phyloP scores from a whole-genome alignment of 1,140 invertebrate species.

The Drosophila nigrodunni region DNA sequence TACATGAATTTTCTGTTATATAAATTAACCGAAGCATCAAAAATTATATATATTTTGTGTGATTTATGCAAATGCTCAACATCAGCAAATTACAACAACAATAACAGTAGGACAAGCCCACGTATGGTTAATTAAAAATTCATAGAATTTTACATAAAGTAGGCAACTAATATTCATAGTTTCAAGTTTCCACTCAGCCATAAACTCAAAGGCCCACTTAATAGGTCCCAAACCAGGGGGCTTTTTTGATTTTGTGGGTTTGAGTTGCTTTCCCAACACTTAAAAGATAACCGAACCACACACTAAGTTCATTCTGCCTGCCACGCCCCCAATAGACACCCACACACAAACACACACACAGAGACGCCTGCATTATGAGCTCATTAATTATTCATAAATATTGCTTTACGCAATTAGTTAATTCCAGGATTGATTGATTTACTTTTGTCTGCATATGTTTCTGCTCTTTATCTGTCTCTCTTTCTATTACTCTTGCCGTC shows the following conservation, averaged over 20 bases:
- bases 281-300: constrained; percentile 57
- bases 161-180: constrained; percentile 68
- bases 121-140: constrained; percentile 56
- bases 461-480: not conserved
- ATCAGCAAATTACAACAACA: constrained; percentile 31
- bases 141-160: constrained; percentile 66
- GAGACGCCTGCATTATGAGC: constrained; percentile 57
- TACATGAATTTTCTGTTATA: constrained; percentile 61
- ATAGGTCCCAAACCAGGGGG: constrained; percentile 33
- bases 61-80: constrained; percentile 58
- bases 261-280: constrained; percentile 35
- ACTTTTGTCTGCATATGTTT: constrained; percentile 63
- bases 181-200: constrained; percentile 47
- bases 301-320: constrained; percentile 23
- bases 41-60: constrained; percentile 43
- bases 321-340: constrained; percentile 1
- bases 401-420: constrained; percentile 78
- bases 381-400: constrained; percentile 81
- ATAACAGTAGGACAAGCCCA: constrained; percentile 4
- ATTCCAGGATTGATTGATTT: constrained; percentile 72
- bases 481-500: constrained; percentile 10
- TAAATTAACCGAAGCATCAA: constrained; percentile 51
- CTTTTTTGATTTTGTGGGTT: not conserved
- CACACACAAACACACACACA: not conserved
- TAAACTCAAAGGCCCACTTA: constrained; percentile 53